Evolutionary conservation across 2,113 vertebrate genomes (phyloP), one percentile per base, ranked within the genome.

Genomic region (Turdus rufiventris): DNA sequence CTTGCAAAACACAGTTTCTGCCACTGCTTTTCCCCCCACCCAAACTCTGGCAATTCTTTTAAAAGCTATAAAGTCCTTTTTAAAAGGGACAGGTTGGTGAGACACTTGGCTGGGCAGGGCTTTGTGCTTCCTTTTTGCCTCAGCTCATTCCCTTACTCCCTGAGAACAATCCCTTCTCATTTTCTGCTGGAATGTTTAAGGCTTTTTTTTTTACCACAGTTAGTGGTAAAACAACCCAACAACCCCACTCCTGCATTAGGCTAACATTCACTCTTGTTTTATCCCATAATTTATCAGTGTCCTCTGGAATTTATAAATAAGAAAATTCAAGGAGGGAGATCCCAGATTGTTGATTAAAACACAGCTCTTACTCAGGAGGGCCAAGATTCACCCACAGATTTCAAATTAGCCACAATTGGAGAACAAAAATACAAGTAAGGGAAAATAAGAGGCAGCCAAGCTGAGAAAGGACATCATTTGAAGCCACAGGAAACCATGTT

Each of bases 241-340:
- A 83, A 50, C 18, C 12, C 4, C 21, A 3, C 5, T 67, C 53
- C 47, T 62, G 51, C 58, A 9, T 73, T 72, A 63, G 28, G 42
- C 28, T 80, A 33, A 5, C 28, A 14, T 31, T 72, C 5, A 25
- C n/a, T 42, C 45, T 21, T 53, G 11, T 88, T 91, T 73, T 70
- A 71, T 87, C 9, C 16, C 0, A 0, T 14, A n/a, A 12, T 28
- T 56, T n/a, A n/a, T n/a, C 36, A 50, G 23, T 0, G 0, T 6
- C 4, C 23, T 62, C 61, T 40, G 29, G 54, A 78, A 25, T 57
- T 75, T 24, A 18, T 63, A 84, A 81, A 43, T 36, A 75, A 57
- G 48, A 63, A 79, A 68, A 72, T 29, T 34, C 18, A 56, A 66
- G 34, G 31, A 67, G 42, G 36, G 31, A 67, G 21, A 68, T 53